Conservation (phyloP, 2,113 vertebrate species). For the Mola mola region DNA sequence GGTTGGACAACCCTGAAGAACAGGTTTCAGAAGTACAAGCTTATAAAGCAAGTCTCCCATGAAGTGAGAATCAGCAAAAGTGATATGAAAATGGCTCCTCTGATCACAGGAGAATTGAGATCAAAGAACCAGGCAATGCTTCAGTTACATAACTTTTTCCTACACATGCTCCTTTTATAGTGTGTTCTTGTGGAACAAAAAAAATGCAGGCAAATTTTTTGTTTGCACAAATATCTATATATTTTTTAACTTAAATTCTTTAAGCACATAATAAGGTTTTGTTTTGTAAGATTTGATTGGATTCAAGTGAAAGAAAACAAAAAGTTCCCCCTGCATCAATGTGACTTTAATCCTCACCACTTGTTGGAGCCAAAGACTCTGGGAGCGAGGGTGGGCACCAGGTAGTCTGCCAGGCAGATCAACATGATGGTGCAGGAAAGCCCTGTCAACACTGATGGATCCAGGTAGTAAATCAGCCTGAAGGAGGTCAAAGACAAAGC, state of each 20-base stretch:
- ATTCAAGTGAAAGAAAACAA: no score
- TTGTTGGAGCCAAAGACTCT: conserved; percentile 96
- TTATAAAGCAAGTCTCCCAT: no score
- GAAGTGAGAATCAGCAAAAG: no score
- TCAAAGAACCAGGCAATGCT: no score
- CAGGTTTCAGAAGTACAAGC: no score
- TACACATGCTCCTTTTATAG: neutral
- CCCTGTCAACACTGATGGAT: conserved; percentile 95
- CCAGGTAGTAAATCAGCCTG: conserved; percentile 94
- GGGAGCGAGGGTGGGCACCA: conserved; percentile 94
- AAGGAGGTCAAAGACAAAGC: conserved; percentile 20
- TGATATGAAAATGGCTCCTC: no score
- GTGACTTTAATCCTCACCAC: conserved; percentile 74
- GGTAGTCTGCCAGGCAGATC: conserved; percentile 95
- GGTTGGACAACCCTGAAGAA: no score
- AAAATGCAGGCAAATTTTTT: no score
- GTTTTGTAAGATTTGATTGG: no score
- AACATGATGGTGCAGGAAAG: conserved; percentile 94
- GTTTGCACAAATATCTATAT: neutral
- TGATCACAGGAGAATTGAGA: no score
- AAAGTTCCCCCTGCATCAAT: neutral
- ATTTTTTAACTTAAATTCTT: no score
- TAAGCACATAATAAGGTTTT: no score
- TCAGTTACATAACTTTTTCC: neutral
- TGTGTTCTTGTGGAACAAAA: neutral